phyloP scores from a whole-genome alignment of 1,140 invertebrate species.

The Caerostris extrusa region DNA sequence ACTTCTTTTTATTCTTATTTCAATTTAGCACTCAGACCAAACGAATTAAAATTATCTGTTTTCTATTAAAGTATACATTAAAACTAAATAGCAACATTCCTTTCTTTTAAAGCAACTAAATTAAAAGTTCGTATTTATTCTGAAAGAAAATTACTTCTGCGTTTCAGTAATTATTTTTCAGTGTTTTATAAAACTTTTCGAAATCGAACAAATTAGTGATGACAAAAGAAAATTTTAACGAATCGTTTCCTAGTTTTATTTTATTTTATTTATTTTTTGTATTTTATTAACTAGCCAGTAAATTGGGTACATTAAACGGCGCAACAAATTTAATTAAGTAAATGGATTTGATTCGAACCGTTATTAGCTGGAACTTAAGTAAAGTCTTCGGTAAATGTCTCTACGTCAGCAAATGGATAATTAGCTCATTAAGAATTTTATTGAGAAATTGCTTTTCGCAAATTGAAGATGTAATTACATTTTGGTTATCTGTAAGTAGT shows the following conservation, averaged over 20 bases:
- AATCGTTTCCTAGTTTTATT: not conserved
- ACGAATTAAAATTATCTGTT: no score
- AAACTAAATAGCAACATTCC: no score
- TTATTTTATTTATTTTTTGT: not conserved
- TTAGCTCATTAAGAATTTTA: conserved; percentile 16
- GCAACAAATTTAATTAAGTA: conserved; percentile 31
- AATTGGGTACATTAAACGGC: not conserved
- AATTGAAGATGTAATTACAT: conserved; percentile 26
- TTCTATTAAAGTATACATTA: no score
- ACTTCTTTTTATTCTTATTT: no score
- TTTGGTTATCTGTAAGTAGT: not conserved
- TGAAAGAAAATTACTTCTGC: not conserved
- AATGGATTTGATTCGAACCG: conserved; percentile 4
- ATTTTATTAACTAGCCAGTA: not conserved
- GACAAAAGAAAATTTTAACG: not conserved
- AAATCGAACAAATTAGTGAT: not conserved
- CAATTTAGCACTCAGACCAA: no score
- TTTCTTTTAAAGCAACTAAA: no score
- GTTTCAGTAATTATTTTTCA: not conserved
- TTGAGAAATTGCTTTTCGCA: not conserved
- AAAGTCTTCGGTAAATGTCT: not conserved
- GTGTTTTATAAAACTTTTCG: not conserved
- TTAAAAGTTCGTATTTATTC: no score
- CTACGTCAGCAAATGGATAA: not conserved
- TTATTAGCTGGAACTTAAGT: not conserved